These are phyloP conservation scores for Scaptodrosophila lebanonensis DNA, from an alignment of 1,140 invertebrate genomes.

Conservation along the genomic window DNA sequence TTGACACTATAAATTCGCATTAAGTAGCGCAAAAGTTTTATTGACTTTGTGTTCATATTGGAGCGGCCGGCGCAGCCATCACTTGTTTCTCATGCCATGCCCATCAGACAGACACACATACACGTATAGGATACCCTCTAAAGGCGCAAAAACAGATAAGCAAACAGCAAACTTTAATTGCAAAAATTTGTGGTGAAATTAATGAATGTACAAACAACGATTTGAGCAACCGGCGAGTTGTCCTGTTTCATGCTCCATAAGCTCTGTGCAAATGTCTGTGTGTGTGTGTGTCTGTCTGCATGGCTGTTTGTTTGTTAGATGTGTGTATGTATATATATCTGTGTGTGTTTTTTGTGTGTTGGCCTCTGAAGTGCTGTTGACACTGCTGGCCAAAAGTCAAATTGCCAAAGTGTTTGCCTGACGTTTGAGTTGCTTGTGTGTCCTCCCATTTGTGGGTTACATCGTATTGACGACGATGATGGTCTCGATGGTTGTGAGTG, in stretches of 20 bases:
- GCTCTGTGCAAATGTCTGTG: background rate
- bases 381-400: constrained; percentile 70
- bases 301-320: no score
- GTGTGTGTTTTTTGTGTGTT: constrained; percentile 14
- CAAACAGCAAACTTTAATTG: constrained; percentile 74
- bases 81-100: constrained; percentile 60
- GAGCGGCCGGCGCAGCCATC: constrained; percentile 22
- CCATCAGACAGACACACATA: background rate
- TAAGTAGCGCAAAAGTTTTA: constrained; percentile 74
- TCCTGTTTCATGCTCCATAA: background rate
- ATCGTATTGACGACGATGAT: background rate
- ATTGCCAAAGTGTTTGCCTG: constrained; percentile 69
- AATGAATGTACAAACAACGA: constrained; percentile 53
- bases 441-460: constrained; percentile 10
- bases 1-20: constrained; percentile 75
- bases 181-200: constrained; percentile 74
- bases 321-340: background rate
- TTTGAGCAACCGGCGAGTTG: background rate
- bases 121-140: no score
- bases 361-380: constrained; percentile 53
- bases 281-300: background rate
- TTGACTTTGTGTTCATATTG: constrained; percentile 63
- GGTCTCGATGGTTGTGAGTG: no score
- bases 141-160: constrained; percentile 61
- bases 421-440: constrained; percentile 15